phyloP scores from a whole-genome alignment of 2,113 vertebrate species.

The Pachyramphus minor region DNA sequence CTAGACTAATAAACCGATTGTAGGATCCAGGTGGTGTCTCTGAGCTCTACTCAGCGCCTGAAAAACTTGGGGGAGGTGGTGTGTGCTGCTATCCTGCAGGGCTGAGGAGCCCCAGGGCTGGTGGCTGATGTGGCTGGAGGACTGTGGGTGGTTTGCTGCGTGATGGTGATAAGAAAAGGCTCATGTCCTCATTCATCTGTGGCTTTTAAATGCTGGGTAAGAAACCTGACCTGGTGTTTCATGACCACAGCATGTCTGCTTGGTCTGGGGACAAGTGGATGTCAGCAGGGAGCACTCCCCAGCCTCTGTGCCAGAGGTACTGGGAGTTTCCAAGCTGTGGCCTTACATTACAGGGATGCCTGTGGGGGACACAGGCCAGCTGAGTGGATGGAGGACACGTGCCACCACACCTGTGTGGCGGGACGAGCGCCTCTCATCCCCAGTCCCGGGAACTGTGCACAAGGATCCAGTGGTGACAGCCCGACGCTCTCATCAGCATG shows the following conservation, averaged over 20 bases:
- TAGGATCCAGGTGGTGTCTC: background rate
- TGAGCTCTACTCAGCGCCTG: background rate
- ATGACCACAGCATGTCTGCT: background rate
- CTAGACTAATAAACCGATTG: conserved; percentile 36
- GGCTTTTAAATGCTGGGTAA: background rate
- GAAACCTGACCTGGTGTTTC: background rate
- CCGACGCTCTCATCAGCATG: conserved; percentile 23
- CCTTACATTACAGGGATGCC: background rate
- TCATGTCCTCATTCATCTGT: fast-evolving
- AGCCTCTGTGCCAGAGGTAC: background rate
- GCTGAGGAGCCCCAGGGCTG: background rate
- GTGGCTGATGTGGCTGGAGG: fast-evolving
- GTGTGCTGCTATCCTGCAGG: fast-evolving
- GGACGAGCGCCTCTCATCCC: background rate
- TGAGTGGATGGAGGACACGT: background rate
- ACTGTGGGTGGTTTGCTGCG: background rate
- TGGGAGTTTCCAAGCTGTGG: background rate
- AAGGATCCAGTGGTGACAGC: background rate
- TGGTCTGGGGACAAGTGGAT: background rate
- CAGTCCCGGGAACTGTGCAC: background rate
- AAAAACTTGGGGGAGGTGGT: background rate
- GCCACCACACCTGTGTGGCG: background rate
- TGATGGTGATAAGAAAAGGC: background rate
- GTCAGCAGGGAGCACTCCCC: background rate
- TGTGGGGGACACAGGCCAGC: background rate